Percentiles rank a stretch among this genome's conserved stretches.
Evolutionary conservation across 2,113 vertebrate species (phyloP).

Genomic region (Puntigrus tetrazona): DNA sequence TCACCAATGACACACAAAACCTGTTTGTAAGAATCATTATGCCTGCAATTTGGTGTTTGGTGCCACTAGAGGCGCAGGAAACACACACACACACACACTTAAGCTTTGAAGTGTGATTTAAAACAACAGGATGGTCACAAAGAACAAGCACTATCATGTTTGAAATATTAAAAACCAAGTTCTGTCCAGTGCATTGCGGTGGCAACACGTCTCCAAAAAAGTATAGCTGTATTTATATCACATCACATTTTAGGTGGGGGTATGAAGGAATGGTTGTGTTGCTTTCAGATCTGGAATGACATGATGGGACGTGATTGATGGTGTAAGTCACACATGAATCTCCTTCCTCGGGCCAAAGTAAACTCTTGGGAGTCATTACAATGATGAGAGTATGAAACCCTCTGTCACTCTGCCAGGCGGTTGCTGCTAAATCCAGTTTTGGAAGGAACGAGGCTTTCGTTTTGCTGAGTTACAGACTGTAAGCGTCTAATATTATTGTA

Average conservation of each 20-base stretch:
- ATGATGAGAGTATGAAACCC: slow-evolving; percentile 35
- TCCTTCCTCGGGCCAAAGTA: slow-evolving; percentile 32
- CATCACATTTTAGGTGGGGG: slow-evolving; percentile 1
- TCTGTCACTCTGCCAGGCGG: slow-evolving; percentile 24
- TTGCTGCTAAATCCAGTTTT: slow-evolving; percentile 34
- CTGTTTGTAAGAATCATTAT: neutral
- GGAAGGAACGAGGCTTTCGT: neutral
- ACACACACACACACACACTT: slow-evolving; percentile 1
- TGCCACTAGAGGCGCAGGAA: neutral
- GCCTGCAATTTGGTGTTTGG: neutral
- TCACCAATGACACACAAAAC: neutral
- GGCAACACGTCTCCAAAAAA: slow-evolving; percentile 9
- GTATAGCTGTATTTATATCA: slow-evolving; percentile 10
- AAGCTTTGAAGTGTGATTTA: neutral
- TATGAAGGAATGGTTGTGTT: slow-evolving; percentile 8
- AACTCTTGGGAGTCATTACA: slow-evolving; percentile 42
- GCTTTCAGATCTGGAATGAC: slow-evolving; percentile 24
- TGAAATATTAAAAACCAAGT: neutral
- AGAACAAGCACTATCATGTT: neutral
- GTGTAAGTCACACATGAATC: slow-evolving; percentile 12
- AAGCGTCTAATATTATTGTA: slow-evolving; percentile 1
- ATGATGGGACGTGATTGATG: slow-evolving; percentile 32
- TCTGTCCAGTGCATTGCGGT: neutral
- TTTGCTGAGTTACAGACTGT: neutral
- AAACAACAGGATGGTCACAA: slow-evolving; percentile 4